Evolutionary conservation across 2,888 invertebrate genomes (phyloP).

Genomic region (Apodemia mormo): DNA sequence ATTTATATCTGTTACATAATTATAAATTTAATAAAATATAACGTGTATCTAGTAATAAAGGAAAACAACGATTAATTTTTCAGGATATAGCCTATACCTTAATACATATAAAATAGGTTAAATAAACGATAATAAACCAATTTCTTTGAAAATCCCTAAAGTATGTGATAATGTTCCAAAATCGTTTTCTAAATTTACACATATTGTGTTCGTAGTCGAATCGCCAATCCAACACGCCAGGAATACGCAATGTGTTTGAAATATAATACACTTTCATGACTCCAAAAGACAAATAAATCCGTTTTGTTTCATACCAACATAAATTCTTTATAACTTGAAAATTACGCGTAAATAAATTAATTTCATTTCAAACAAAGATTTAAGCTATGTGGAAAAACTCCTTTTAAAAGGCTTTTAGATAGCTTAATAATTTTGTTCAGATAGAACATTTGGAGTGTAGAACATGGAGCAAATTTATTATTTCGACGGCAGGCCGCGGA

Average conservation of each 20-base stretch:
- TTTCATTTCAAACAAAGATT: constrained; percentile 27
- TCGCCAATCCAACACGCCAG: constrained; percentile 66
- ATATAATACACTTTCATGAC: constrained; percentile 10
- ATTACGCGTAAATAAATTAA: constrained; percentile 18
- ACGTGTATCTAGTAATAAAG: too few relatives aligned
- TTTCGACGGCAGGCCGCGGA: constrained; percentile 71
- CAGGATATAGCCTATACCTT: too few relatives aligned
- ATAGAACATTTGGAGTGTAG: constrained; percentile 69
- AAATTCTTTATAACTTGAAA: constrained; percentile 7
- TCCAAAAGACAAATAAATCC: constrained; percentile 2
- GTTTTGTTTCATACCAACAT: background rate
- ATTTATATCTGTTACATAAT: too few relatives aligned
- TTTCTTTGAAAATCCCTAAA: constrained; percentile 79
- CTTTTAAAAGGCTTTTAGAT: constrained; percentile 50
- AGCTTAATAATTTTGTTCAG: constrained; percentile 72
- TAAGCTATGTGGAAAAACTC: constrained; percentile 20
- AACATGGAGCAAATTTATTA: constrained; percentile 78
- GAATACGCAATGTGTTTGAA: constrained; percentile 70
- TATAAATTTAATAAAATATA: too few relatives aligned
- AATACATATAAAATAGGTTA: too few relatives aligned
- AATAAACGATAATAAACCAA: constrained; percentile 76
- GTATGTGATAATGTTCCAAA: constrained; percentile 75
- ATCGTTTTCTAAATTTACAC: constrained; percentile 80
- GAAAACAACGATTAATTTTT: too few relatives aligned
- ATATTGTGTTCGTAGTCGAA: constrained; percentile 74